Evolutionary conservation across 23 tunicate species (phyloP).

Genomic region (Corella eumyota): DNA sequence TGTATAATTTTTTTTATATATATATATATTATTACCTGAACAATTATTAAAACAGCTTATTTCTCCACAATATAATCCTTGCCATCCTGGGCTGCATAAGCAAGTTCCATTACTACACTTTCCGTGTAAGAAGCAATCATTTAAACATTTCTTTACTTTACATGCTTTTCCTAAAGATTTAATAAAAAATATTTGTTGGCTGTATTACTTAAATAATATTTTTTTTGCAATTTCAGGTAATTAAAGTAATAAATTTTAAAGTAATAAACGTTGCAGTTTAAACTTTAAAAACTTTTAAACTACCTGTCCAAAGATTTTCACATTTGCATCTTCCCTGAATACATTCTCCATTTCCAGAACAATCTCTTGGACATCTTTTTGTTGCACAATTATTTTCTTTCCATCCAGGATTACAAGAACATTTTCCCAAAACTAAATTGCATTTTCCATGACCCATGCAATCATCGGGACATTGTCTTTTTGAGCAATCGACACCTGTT

Average conservation of each 20-base stretch:
- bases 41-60: slow-evolving; percentile 1
- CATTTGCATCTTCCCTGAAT: slow-evolving; percentile 2
- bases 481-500: slow-evolving; percentile 3
- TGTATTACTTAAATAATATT: not conserved
- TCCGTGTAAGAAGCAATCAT: slow-evolving; percentile 5
- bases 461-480: not conserved
- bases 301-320: slow-evolving; percentile 14
- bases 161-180: slow-evolving; percentile 8
- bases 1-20: not conserved
- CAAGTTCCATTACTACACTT: slow-evolving; percentile 8
- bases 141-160: not conserved
- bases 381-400: slow-evolving; percentile 1
- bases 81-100: slow-evolving; percentile 1
- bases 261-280: not conserved
- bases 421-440: not conserved
- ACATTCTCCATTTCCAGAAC: slow-evolving; percentile 10
- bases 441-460: slow-evolving; percentile 14
- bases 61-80: not conserved
- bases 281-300: not conserved
- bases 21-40: slow-evolving; percentile 1
- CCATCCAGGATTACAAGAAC: slow-evolving; percentile 6
- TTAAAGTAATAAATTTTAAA: not conserved
- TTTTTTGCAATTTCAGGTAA: not conserved
- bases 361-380: slow-evolving; percentile 13
- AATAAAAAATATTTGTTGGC: not conserved